Evolutionary conservation across 2,888 invertebrate species (phyloP), one percentile per base, ranked within the genome.

Genomic region (Rhingia campestris): DNA sequence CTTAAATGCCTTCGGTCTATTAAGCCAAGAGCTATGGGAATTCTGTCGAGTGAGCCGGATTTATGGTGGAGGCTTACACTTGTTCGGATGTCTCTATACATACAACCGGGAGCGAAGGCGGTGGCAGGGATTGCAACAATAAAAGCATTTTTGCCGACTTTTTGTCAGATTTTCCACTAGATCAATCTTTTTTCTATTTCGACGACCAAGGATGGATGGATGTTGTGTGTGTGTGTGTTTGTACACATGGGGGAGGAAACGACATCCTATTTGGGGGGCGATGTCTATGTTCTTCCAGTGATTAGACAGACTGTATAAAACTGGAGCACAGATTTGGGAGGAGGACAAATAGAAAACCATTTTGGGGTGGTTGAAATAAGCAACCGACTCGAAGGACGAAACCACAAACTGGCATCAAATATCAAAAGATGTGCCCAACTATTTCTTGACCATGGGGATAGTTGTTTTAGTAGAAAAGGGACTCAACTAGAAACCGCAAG

Each of bases 1-100:
- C 89, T 89, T 90, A 91, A 91, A 91, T 90, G 82, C 81, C 81
- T 86, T 79, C 84, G 80, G 84, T 84, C 84, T 84, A 84, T 84
- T 84, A 84, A 70, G 80, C 80, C 80, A 80, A 84, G 80, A 84
- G 84, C 84, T 84, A 75, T 80, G 84, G 74, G 84, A 84, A 84
- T 84, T 74, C 59, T 53, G 70, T 74, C 80, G 80, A 80, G 14
- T 73, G 58, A 79, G 73, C 64, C 74, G 74, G 67, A 79, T 80
- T 80, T 73, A 80, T 80, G 22, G 22, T 22, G 64, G 76, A 45
- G 81, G 49, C 33, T 64, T 58, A 76, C 54, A 61, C 39, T 47
- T 61, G 74, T 72, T n/a, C 45, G 32, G 58, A n/a, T 41, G 47
- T 37, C 43, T 51, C n/a, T 35, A 32, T 30, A 4, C n/a, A 53